Percentiles rank a stretch among this genome's conserved stretches.
Conservation (phyloP, 2,113 vertebrate species). For the Albula glossodonta region DNA sequence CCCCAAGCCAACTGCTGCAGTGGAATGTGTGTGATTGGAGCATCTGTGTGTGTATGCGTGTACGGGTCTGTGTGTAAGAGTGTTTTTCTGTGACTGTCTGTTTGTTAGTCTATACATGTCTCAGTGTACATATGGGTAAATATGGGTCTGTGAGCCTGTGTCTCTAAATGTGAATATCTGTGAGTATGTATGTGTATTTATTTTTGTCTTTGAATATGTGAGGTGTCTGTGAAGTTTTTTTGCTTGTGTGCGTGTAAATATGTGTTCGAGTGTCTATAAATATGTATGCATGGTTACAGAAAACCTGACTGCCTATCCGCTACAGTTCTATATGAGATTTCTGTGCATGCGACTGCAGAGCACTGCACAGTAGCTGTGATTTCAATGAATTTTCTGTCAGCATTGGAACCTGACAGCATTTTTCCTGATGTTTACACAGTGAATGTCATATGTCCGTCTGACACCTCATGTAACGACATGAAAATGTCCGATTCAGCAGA, state of each 20-base stretch:
- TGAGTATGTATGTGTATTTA: not conserved
- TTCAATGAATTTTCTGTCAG: not conserved
- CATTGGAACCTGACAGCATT: not conserved
- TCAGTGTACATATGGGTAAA: not conserved
- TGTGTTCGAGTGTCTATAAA: no score
- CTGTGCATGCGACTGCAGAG: not conserved
- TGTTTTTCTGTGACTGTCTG: not conserved
- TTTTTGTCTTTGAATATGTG: not conserved
- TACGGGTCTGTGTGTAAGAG: not conserved
- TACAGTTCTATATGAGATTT: not conserved
- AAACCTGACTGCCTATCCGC: not conserved
- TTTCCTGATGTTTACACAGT: not conserved
- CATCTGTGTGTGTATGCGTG: conserved; percentile 14
- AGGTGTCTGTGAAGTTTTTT: not conserved
- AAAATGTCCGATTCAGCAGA: no score
- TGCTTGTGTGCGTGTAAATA: not conserved
- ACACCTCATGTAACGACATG: not conserved
- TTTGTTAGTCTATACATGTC: not conserved
- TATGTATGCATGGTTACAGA: not conserved
- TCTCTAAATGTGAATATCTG: not conserved
- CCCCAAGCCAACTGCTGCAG: not conserved
- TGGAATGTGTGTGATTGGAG: not conserved
- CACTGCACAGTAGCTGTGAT: not conserved
- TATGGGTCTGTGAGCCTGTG: conserved; percentile 4
- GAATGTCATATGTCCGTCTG: not conserved